phyloP scores from a whole-genome alignment of 2,888 invertebrate genomes.

The Phaonia tiefii region DNA sequence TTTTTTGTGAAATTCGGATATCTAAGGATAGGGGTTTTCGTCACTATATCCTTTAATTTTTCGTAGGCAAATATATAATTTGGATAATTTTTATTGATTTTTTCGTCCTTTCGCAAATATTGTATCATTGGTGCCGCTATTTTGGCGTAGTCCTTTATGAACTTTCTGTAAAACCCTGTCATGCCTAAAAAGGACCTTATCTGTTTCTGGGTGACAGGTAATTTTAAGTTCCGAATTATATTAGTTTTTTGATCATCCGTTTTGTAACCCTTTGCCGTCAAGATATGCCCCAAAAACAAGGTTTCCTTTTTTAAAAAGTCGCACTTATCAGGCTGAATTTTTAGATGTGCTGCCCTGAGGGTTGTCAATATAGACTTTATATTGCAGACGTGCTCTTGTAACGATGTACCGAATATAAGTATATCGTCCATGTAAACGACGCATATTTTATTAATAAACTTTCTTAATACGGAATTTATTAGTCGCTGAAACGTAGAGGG shows the following conservation, averaged over 20 bases:
- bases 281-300: background rate
- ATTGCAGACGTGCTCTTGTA: background rate
- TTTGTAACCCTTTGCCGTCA: background rate
- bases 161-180: background rate
- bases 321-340: conserved; percentile 12
- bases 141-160: background rate
- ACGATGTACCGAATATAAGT: too few species aligned
- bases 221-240: background rate
- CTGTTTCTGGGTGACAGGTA: background rate
- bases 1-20: background rate
- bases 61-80: background rate
- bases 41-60: background rate
- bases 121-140: background rate
- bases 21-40: background rate
- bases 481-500: too few species aligned
- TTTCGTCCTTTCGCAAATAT: background rate
- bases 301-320: background rate
- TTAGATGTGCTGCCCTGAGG: background rate
- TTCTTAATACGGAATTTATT: background rate
- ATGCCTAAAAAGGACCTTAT: background rate
- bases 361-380: background rate
- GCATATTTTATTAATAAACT: background rate
- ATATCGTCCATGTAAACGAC: too few species aligned
- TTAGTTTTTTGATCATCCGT: too few species aligned
- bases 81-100: background rate